Percentiles rank a stretch among this genome's conserved stretches.
These are phyloP conservation scores for Sebastes diaconus DNA, from an alignment of 2,797 vertebrate species.

Conservation along the genomic window DNA sequence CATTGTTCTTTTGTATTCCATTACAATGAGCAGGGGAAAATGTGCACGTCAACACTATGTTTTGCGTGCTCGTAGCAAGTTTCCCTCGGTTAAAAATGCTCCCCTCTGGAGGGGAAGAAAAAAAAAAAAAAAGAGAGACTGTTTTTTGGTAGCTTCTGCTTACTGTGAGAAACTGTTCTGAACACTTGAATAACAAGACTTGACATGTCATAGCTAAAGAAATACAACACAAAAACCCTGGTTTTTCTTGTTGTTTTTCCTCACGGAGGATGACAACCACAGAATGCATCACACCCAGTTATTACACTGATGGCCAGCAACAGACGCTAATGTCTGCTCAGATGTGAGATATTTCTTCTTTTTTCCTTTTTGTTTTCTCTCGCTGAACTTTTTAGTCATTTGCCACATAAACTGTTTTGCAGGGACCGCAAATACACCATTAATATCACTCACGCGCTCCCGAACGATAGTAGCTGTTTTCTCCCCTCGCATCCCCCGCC, in stretches of 20 bases:
- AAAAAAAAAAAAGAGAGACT: conserved; percentile 19
- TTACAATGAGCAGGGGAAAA: conserved; percentile 56
- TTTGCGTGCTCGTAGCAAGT: conserved; percentile 62
- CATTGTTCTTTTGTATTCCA: conserved; percentile 55
- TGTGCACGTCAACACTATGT: conserved; percentile 64
- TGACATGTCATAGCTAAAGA: conserved; percentile 78
- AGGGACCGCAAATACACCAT: conserved; percentile 59
- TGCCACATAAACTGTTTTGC: conserved; percentile 65
- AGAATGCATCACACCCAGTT: conserved; percentile 59
- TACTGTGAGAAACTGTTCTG: conserved; percentile 71
- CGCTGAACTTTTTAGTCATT: conserved; percentile 55
- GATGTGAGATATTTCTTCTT: conserved; percentile 40
- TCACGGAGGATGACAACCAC: conserved; percentile 53
- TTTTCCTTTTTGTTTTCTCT: conserved; percentile 24
- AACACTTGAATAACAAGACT: conserved; percentile 78
- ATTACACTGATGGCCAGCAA: conserved; percentile 55
- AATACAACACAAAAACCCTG: conserved; percentile 64
- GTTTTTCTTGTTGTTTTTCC: conserved; percentile 62
- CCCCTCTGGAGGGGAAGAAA: conserved; percentile 45
- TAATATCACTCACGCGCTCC: conserved; percentile 61
- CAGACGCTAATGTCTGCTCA: conserved; percentile 44
- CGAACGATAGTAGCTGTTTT: conserved; percentile 47
- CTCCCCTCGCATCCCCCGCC: not conserved
- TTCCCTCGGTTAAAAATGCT: conserved; percentile 57
- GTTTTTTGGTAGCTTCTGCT: conserved; percentile 73